These are phyloP conservation scores for Drosophila hawaiiensis DNA, from an alignment of 2,888 invertebrate genomes.

Conservation along the genomic window DNA sequence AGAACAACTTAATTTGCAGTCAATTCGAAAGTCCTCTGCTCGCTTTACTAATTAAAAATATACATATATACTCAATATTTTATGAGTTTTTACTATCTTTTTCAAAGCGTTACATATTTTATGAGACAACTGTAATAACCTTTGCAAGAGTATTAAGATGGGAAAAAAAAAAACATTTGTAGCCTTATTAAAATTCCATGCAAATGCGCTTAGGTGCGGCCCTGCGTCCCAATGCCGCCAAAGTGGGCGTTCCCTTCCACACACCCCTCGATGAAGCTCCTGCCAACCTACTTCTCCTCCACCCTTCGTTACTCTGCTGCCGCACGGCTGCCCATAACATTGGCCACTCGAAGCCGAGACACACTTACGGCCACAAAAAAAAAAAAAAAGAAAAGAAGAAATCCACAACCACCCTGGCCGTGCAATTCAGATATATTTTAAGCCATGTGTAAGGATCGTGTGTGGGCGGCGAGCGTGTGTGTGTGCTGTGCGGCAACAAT, in stretches of 20 bases:
- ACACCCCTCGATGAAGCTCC: neutral
- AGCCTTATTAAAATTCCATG: conserved; percentile 78
- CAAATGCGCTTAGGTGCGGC: conserved; percentile 76
- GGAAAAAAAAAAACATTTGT: conserved; percentile 24
- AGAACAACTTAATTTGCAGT: neutral
- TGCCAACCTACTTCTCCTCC: too few relatives aligned
- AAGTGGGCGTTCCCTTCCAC: conserved; percentile 39
- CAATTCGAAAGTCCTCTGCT: neutral
- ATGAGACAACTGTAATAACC: conserved; percentile 3
- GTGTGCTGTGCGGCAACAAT: conserved; percentile 67
- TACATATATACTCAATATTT: neutral
- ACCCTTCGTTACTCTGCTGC: neutral
- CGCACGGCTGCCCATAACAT: conserved; percentile 28
- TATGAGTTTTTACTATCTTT: neutral
- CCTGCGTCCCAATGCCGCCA: conserved; percentile 36
- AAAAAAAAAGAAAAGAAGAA: conserved; percentile 9
- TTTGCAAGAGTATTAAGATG: conserved; percentile 17
- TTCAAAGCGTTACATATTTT: conserved; percentile 7
- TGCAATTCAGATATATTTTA: conserved; percentile 46
- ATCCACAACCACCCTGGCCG: conserved; percentile 52
- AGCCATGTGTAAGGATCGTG: conserved; percentile 26
- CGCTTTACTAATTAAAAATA: neutral
- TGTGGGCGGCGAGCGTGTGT: conserved; percentile 30
- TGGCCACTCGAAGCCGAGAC: conserved; percentile 59
- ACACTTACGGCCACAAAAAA: conserved; percentile 23